Conservation (phyloP, 2,888 invertebrate species). For the Monopis laevigella region DNA sequence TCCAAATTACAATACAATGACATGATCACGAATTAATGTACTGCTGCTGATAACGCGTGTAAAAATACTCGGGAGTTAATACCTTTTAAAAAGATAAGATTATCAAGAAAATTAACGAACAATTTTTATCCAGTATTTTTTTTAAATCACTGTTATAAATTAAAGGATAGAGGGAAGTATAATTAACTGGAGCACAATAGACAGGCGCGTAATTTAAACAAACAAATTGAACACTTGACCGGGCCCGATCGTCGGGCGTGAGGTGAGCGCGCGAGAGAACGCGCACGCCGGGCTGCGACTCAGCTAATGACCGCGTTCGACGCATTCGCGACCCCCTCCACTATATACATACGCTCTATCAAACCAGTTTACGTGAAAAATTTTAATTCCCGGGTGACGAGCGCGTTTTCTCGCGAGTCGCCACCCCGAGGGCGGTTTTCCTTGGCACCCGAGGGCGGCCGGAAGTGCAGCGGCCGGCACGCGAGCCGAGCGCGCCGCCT, state of each 20-base stretch:
- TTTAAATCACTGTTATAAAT: too few relatives aligned
- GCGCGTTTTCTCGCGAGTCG: constrained; percentile 30
- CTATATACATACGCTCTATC: constrained; percentile 50
- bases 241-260: not conserved
- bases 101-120: too few relatives aligned
- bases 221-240: constrained; percentile 8
- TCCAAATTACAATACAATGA: constrained; percentile 37
- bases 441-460: constrained; percentile 55
- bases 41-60: constrained; percentile 24
- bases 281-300: constrained; percentile 46
- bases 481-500: constrained; percentile 56
- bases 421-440: constrained; percentile 48
- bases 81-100: too few relatives aligned
- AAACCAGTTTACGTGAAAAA: constrained; percentile 67
- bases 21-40: constrained; percentile 44
- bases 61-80: too few relatives aligned
- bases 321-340: constrained; percentile 64
- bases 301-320: constrained; percentile 54
- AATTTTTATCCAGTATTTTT: too few relatives aligned
- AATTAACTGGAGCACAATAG: too few relatives aligned
- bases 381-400: constrained; percentile 56
- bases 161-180: too few relatives aligned
- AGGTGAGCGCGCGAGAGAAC: constrained; percentile 25
- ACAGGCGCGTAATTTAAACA: constrained; percentile 8
- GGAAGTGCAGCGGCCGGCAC: constrained; percentile 61